A percentile compares a stretch with the other conserved stretches of the same genome.
These are phyloP conservation scores for Gallinago paraguaiae DNA, from an alignment of 2,113 vertebrate genomes.

Conservation along the genomic window DNA sequence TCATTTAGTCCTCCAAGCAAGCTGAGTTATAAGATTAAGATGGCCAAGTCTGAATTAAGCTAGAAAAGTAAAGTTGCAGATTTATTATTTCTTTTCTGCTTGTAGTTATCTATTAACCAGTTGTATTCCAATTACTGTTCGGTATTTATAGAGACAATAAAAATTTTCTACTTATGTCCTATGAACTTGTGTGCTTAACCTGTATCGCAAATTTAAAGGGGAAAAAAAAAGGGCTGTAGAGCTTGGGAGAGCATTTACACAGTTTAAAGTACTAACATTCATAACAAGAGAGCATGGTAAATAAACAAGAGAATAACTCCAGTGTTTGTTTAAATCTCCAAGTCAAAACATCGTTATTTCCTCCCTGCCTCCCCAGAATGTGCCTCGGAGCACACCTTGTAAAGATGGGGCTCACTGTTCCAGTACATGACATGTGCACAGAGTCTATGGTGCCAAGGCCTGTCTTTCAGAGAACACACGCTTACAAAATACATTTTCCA, in stretches of 20 bases:
- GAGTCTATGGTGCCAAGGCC: rapidly evolving
- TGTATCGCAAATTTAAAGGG: not conserved
- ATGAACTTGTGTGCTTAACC: not conserved
- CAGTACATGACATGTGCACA: not conserved
- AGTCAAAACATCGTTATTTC: not conserved
- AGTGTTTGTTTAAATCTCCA: conserved; percentile 9
- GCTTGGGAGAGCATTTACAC: not conserved
- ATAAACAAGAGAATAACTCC: conserved; percentile 2
- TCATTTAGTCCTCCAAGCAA: conserved; percentile 16
- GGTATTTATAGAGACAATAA: conserved; percentile 32
- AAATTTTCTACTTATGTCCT: not conserved
- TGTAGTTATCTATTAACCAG: conserved; percentile 37
- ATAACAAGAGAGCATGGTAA: not conserved
- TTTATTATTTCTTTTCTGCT: not conserved
- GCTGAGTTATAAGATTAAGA: not conserved
- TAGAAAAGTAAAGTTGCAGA: conserved; percentile 5
- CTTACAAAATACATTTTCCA: not conserved
- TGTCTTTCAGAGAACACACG: rapidly evolving
- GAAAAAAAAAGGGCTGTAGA: not conserved
- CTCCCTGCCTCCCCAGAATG: not conserved
- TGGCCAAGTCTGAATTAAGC: not conserved
- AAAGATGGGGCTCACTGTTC: not conserved
- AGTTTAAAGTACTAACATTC: conserved; percentile 32
- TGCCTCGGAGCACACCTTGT: not conserved
- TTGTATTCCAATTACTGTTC: not conserved